Base-by-base conservation (phyloP, 2,888 invertebrate genomes). In the Phymatocera aterrima region DNA sequence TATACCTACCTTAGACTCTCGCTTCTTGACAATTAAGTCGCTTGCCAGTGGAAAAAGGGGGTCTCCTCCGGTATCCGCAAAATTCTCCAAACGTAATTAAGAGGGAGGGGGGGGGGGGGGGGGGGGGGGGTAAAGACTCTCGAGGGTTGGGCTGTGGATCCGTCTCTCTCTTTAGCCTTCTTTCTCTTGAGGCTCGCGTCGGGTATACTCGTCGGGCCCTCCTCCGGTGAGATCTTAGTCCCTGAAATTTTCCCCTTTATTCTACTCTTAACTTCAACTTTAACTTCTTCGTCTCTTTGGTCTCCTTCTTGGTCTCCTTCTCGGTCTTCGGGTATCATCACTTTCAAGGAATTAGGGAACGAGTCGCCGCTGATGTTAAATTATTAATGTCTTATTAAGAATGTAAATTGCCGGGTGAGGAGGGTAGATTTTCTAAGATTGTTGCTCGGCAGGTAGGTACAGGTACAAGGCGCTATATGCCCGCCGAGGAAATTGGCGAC, bases 341-440 rank as follows among this genome's bases (percentile, higher is more conserved):
- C 28, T 57, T 57, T 8, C 2, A 28, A 24, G 10, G 5, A 15
- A 57, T 57, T 28, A 28, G 15, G n/a, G 57, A 57, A 57, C 57
- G 57, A 57, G 57, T 5, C n/a, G n/a, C n/a, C n/a, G n/a, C n/a
- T 4, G 65, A 72, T 61, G 80, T 81, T 83, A 80, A 82, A 84
- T 83, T 81, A 83, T 81, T 82, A 83, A 83, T 83, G 83, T 77
- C 83, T 84, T 82, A 83, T 82, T 82, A 82, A 83, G 80, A 82
- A 80, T 79, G 80, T 81, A 84, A 82, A 80, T 54, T 21, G 75
- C 40, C 28, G 40, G n/a, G n/a, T n/a, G n/a, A n/a, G n/a, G n/a
- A n/a, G 51, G 51, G 64, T 15, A 37, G 37, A 8, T 64, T 37
- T 61, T 12, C 34, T 34, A n/a, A 2, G 24, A 54, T 54, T 54